phyloP scores from a whole-genome alignment of 2,113 vertebrate species.

The Rousettus leschenaultii region DNA sequence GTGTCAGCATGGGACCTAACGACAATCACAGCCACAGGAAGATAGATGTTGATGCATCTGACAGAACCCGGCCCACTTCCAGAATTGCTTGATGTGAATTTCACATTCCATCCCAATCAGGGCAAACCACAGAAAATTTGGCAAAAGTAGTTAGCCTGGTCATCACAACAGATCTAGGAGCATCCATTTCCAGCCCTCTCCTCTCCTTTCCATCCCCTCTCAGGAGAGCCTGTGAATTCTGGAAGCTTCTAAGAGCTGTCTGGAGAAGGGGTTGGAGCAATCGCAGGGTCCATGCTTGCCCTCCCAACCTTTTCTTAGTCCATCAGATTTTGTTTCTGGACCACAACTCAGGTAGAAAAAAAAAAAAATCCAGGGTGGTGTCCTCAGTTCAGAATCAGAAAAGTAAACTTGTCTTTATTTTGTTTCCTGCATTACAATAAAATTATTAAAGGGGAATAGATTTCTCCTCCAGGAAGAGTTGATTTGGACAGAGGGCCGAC shows the following conservation, averaged over 20 bases:
- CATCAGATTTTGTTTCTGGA: background rate
- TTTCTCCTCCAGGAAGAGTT: background rate
- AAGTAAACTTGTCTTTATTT: constrained; percentile 17
- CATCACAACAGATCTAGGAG: constrained; percentile 53
- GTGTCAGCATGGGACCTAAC: background rate
- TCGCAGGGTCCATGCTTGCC: background rate
- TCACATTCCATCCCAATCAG: constrained; percentile 76
- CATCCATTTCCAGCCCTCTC: background rate
- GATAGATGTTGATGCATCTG: background rate
- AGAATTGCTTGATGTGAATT: constrained; percentile 44
- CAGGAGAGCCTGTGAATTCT: background rate
- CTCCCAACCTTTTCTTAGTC: background rate
- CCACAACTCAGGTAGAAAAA: background rate
- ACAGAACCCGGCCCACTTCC: background rate
- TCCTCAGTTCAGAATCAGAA: constrained; percentile 11
- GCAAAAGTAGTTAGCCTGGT: constrained; percentile 67
- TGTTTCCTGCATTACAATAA: background rate
- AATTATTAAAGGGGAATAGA: background rate
- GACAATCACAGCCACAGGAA: background rate
- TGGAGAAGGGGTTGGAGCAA: background rate
- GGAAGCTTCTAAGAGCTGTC: background rate
- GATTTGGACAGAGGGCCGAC: background rate
- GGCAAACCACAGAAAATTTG: constrained; percentile 80
- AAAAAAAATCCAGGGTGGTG: background rate
- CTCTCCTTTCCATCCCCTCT: background rate